These are phyloP conservation scores for Diadophis punctatus DNA, from an alignment of 2,113 vertebrate genomes.

Conservation along the genomic window DNA sequence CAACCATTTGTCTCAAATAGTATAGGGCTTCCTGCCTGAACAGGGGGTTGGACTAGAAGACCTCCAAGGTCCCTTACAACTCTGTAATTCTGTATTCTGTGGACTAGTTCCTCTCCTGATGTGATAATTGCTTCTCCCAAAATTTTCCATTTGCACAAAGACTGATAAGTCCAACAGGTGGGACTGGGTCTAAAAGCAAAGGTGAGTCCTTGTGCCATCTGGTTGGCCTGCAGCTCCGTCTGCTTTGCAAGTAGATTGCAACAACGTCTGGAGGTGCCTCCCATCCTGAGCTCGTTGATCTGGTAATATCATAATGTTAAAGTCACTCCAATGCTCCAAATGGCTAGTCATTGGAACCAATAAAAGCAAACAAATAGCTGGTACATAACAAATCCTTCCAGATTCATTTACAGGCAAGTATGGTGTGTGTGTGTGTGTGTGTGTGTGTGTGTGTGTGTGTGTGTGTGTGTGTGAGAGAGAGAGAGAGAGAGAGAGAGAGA, in stretches of 20 bases:
- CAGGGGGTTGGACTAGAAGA: no score
- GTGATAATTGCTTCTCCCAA: background rate
- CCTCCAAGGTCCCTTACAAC: no score
- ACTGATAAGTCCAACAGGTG: background rate
- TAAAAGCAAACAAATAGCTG: background rate
- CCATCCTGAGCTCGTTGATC: background rate
- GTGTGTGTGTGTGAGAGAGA: no score
- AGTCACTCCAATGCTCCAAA: background rate
- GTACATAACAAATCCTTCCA: conserved; percentile 20
- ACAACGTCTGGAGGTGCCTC: background rate
- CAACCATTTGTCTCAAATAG: no score
- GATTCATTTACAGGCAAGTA: conserved; percentile 56
- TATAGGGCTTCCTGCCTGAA: no score
- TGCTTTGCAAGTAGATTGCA: background rate
- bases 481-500: background rate
- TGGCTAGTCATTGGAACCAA: background rate
- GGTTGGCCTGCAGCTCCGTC: background rate
- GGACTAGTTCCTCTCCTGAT: background rate
- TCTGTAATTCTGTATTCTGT: background rate
- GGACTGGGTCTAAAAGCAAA: background rate
- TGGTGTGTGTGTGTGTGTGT: background rate
- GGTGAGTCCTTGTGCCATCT: background rate
- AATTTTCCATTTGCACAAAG: background rate
- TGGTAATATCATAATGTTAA: background rate
- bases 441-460: background rate